Evolutionary conservation across 2,888 invertebrate genomes (phyloP), one percentile per base, ranked within the genome.

Genomic region (Caenorhabditis sp.): DNA sequence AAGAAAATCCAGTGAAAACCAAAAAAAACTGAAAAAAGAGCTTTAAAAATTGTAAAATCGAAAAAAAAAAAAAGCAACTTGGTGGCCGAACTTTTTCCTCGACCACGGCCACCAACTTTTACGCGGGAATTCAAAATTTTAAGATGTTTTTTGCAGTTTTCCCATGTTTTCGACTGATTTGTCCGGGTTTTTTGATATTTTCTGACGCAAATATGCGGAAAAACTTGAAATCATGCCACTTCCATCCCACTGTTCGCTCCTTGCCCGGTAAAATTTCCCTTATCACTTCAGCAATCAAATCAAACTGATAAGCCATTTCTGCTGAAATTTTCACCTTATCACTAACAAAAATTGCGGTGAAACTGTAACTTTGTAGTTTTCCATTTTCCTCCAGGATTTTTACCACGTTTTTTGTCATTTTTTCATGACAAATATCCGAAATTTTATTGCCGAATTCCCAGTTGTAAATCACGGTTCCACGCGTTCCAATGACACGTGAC

Each of bases 161-260:
- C 24, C 24, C 26, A 9, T 9, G n/a, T 22, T 53, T 53, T 53
- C 26, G 8, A 11, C 22, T 5, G 26, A 5, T 53, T 40, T 40
- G 6, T 40, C 40, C 13, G 6, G 13, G 40, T 40, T 32, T 32
- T 32, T 32, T 32, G 9, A 9, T 32, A n/a, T n/a, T n/a, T n/a
- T n/a, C n/a, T n/a, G n/a, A n/a, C n/a, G n/a, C n/a, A n/a, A n/a
- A n/a, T n/a, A n/a, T n/a, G n/a, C n/a, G n/a, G 32, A 32, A 32
- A 32, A 32, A 32, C 32, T 32, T 32, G 32, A 40, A 44, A 62
- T 62, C 47, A 62, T 62, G 61, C 44, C 61, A 62, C 47, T 62
- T 44, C 26, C 44, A 47, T 47, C 40, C 44, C 15, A 40, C 44
- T 44, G 61, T 62, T 62, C 47, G 5, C 11, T 50, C 50, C 1